Evolutionary conservation across 2,113 vertebrate species (phyloP).

Genomic region (Cricetomys ansorgei): DNA sequence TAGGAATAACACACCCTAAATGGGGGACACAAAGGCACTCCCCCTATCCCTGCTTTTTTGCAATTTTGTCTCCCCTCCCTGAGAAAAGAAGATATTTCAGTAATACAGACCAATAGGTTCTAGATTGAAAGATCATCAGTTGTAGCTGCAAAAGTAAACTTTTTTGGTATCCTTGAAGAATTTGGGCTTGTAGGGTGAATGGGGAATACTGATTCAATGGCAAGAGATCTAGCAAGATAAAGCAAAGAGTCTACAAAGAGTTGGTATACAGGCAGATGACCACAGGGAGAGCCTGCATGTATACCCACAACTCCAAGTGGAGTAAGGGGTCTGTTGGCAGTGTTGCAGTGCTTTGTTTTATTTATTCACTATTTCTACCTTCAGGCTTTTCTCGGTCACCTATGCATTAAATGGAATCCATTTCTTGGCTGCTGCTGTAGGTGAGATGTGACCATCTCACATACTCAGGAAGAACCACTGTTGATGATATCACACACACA

Average conservation of each 20-base stretch:
- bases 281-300: accelerated
- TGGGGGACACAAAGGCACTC: background rate
- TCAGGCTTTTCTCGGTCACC: background rate
- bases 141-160: background rate
- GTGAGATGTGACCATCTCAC: background rate
- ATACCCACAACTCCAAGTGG: background rate
- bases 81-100: background rate
- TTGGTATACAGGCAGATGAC: background rate
- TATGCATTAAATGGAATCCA: background rate
- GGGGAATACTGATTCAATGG: background rate
- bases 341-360: background rate
- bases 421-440: background rate
- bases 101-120: background rate
- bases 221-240: background rate
- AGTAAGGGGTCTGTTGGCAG: background rate
- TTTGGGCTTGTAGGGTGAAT: background rate
- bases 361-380: background rate
- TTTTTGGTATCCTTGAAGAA: background rate
- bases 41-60: background rate
- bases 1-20: too few species aligned
- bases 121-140: background rate
- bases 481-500: background rate
- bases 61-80: background rate
- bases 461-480: background rate
- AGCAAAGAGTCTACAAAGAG: accelerated